Evolutionary conservation across 2,888 invertebrate species (phyloP).

Genomic region (Andrena chrysosceles): DNA sequence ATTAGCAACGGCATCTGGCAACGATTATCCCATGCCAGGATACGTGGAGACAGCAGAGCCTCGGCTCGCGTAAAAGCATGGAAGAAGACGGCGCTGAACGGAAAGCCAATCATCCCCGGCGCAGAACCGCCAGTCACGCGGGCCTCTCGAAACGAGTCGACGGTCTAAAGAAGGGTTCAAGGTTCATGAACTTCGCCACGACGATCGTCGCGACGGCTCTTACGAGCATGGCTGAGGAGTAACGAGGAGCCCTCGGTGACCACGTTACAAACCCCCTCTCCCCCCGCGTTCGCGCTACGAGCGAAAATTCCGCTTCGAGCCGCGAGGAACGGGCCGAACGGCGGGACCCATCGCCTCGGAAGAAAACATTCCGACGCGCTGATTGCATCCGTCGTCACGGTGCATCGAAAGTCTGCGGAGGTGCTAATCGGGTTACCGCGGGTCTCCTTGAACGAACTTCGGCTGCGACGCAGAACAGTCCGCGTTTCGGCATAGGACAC

Average conservation of each 20-base stretch:
- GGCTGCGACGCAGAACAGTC: slow-evolving; percentile 18
- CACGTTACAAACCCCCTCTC: slow-evolving; percentile 11
- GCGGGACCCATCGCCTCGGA: slow-evolving; percentile 21
- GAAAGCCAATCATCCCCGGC: slow-evolving; percentile 65
- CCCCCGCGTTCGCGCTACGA: slow-evolving; percentile 55
- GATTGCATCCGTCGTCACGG: slow-evolving; percentile 65
- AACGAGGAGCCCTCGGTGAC: slow-evolving; percentile 47
- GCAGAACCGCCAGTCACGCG: slow-evolving; percentile 69
- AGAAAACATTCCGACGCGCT: slow-evolving; percentile 71
- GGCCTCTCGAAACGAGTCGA: slow-evolving; percentile 77
- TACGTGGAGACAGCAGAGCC: neutral
- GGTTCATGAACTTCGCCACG: slow-evolving; percentile 82
- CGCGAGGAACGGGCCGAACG: slow-evolving; percentile 39
- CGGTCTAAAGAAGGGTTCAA: slow-evolving; percentile 79
- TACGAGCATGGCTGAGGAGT: slow-evolving; percentile 58
- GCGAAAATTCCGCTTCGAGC: slow-evolving; percentile 71
- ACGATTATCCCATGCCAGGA: neutral
- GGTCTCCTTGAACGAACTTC: slow-evolving; percentile 41
- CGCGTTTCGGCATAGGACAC: neutral
- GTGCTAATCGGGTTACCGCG: slow-evolving; percentile 57
- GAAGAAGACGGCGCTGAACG: slow-evolving; percentile 28
- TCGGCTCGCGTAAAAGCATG: neutral
- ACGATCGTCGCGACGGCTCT: slow-evolving; percentile 78
- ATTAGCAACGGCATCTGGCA: neutral
- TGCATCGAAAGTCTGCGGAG: slow-evolving; percentile 46